These are phyloP conservation scores for Otus scops DNA, from an alignment of 2,797 vertebrate genomes.

Conservation along the genomic window DNA sequence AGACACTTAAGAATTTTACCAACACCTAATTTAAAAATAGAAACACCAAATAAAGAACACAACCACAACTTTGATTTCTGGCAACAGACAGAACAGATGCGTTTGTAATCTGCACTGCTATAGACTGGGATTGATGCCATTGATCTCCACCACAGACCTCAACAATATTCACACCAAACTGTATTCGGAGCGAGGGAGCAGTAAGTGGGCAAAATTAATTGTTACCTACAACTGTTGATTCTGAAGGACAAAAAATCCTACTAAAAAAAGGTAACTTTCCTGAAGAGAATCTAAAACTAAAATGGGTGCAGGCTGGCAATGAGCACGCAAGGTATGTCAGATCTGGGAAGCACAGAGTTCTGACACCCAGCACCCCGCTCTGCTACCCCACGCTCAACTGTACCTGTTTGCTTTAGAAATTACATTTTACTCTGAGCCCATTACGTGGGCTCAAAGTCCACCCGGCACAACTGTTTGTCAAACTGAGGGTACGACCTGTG, in stretches of 20 bases:
- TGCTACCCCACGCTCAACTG: neutral
- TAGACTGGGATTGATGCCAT: neutral
- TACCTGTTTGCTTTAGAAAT: neutral
- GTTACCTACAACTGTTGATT: fast-evolving
- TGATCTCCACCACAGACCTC: neutral
- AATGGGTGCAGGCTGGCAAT: neutral
- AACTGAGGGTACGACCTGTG: fast-evolving
- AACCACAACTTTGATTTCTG: neutral
- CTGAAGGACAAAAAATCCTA: neutral
- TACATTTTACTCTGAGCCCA: neutral
- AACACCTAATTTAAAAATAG: neutral
- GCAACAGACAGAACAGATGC: neutral
- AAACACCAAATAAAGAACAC: neutral
- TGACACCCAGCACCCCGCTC: neutral
- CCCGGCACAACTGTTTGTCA: neutral
- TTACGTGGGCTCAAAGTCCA: neutral
- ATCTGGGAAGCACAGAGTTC: neutral
- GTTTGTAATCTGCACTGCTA: neutral
- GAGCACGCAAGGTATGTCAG: fast-evolving
- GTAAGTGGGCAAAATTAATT: neutral
- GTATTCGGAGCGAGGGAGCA: neutral
- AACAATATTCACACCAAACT: neutral
- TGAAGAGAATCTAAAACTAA: neutral
- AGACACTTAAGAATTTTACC: neutral
- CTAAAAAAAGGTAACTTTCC: neutral